These are phyloP conservation scores for Bombylius discolor DNA, from an alignment of 2,888 invertebrate species.

Conservation along the genomic window DNA sequence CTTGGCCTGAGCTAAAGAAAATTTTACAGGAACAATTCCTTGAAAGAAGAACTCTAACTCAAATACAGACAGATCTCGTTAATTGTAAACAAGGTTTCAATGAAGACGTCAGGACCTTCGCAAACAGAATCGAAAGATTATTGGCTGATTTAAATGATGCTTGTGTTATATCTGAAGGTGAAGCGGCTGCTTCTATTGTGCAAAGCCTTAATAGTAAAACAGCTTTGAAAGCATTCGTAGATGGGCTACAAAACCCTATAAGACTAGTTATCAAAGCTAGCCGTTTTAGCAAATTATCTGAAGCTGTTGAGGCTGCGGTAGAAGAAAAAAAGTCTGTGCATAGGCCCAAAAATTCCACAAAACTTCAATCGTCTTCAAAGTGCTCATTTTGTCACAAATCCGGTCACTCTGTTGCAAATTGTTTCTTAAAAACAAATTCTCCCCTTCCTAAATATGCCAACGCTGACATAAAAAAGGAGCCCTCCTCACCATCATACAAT, in stretches of 20 bases:
- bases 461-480: no score
- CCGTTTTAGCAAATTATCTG: neutral
- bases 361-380: no score
- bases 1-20: neutral
- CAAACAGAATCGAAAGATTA: neutral
- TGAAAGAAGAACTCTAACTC: neutral
- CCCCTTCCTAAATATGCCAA: no score
- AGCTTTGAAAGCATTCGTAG: constrained; percentile 2
- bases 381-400: no score
- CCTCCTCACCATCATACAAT: no score
- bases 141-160: neutral
- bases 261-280: constrained; percentile 3
- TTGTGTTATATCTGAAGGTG: neutral
- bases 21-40: neutral
- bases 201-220: constrained; percentile 1
- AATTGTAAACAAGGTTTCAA: neutral
- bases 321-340: neutral
- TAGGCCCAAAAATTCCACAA: no score
- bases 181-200: neutral
- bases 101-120: neutral
- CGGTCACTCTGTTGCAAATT: no score
- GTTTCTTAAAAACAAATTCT: no score
- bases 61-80: constrained; percentile 1
- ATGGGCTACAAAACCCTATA: neutral
- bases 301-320: constrained; percentile 3